A percentile compares a stretch with the other conserved stretches of the same genome.
Evolutionary conservation across 2,113 vertebrate genomes (phyloP).

Genomic region (Pygoscelis adeliae): DNA sequence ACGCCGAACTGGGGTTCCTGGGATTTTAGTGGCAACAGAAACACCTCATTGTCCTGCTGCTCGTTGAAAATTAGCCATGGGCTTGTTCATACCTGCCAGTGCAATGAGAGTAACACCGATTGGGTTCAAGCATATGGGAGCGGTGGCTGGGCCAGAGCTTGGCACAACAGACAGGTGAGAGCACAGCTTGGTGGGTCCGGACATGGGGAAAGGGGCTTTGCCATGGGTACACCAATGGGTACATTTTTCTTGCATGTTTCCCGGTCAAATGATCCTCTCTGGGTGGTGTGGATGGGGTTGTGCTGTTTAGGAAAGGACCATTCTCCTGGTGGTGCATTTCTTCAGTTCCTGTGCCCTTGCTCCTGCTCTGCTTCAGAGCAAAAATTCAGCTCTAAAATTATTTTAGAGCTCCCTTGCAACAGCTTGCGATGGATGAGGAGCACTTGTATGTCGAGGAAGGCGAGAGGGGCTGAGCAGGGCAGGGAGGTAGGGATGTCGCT

Average conservation of each 20-base stretch:
- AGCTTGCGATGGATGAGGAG: not conserved
- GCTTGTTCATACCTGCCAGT: accelerated
- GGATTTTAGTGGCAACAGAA: not conserved
- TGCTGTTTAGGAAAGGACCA: not conserved
- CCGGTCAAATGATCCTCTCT: not conserved
- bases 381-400: not conserved
- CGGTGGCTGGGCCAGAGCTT: accelerated
- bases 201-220: not conserved
- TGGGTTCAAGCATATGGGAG: not conserved
- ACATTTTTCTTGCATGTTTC: accelerated
- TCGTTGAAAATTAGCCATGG: not conserved
- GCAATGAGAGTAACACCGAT: not conserved
- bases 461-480: not conserved
- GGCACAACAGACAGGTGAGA: accelerated
- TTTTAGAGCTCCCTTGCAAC: not conserved
- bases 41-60: not conserved
- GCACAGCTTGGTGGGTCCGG: not conserved
- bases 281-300: not conserved
- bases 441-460: accelerated
- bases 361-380: not conserved
- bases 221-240: not conserved
- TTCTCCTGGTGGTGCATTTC: not conserved
- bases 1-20: not conserved
- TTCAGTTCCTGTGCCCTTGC: not conserved
- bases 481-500: not conserved